These are phyloP conservation scores for Pedicia rivosa DNA, from an alignment of 2,888 invertebrate species.

Conservation along the genomic window DNA sequence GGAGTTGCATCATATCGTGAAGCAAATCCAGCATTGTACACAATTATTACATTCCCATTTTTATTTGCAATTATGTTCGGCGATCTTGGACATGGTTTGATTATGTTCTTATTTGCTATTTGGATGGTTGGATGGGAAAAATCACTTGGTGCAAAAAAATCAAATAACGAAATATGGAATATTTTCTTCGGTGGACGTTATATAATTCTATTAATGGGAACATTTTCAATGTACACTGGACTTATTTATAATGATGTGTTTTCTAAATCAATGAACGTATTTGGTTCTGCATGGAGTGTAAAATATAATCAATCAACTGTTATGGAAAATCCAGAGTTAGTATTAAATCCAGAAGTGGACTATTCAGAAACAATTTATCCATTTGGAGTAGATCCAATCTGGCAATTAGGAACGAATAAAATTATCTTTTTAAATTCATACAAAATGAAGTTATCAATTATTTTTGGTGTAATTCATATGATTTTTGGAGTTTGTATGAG, in stretches of 20 bases:
- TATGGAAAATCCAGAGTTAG: conserved; percentile 30
- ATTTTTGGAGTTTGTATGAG: conserved; percentile 80
- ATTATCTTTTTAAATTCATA: conserved; percentile 88
- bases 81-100: conserved; percentile 77
- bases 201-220: conserved; percentile 90
- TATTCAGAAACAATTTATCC: conserved; percentile 40
- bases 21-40: conserved; percentile 79
- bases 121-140: conserved; percentile 74
- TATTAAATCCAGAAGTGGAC: conserved; percentile 44
- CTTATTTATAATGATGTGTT: conserved; percentile 96
- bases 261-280: conserved; percentile 88
- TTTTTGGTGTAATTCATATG: conserved; percentile 90
- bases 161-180: conserved; percentile 78
- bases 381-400: conserved; percentile 66
- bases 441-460: conserved; percentile 93
- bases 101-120: conserved; percentile 63
- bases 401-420: conserved; percentile 71
- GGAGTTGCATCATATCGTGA: conserved; percentile 87
- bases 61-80: conserved; percentile 95
- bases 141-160: conserved; percentile 49
- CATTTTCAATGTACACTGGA: conserved; percentile 96
- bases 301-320: conserved; percentile 38
- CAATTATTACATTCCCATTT: conserved; percentile 87
- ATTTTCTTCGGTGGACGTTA: conserved; percentile 97
- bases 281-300: conserved; percentile 71